Evolutionary conservation across 2,113 vertebrate genomes (phyloP).

Genomic region (Heterotilapia buettikoferi): DNA sequence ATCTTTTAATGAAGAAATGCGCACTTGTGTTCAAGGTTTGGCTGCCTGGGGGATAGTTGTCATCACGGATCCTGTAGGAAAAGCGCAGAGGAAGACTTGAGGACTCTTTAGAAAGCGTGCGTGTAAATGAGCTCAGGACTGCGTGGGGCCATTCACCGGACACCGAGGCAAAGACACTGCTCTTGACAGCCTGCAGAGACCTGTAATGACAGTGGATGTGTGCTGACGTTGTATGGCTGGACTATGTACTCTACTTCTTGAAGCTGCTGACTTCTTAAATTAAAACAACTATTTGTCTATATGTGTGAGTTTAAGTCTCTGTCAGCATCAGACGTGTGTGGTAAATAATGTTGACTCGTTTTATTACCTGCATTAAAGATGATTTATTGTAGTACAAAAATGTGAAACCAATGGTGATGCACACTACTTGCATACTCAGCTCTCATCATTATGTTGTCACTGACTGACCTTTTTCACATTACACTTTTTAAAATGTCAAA

Average conservation of each 20-base stretch:
- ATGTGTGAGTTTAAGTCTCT: neutral
- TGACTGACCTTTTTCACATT: neutral
- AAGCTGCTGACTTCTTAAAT: neutral
- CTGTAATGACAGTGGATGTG: neutral
- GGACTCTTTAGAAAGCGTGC: neutral
- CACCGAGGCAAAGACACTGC: neutral
- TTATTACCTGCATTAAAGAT: neutral
- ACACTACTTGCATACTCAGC: neutral
- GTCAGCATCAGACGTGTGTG: neutral
- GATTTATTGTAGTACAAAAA: neutral
- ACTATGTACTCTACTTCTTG: neutral
- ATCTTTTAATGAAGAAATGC: neutral
- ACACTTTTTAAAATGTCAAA: neutral
- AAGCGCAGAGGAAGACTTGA: constrained; percentile 21
- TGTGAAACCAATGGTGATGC: neutral
- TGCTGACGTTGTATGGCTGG: neutral
- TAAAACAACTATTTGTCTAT: neutral
- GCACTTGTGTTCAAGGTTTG: constrained; percentile 44
- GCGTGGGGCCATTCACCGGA: neutral
- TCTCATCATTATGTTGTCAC: neutral
- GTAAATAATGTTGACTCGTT: neutral
- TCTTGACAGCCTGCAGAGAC: neutral
- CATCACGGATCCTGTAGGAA: constrained; percentile 64
- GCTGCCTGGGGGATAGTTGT: constrained; percentile 59
- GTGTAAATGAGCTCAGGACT: neutral